Base-by-base conservation (phyloP, 92 coral and sea anemone species). In the Palythoa heliodiscus region DNA sequence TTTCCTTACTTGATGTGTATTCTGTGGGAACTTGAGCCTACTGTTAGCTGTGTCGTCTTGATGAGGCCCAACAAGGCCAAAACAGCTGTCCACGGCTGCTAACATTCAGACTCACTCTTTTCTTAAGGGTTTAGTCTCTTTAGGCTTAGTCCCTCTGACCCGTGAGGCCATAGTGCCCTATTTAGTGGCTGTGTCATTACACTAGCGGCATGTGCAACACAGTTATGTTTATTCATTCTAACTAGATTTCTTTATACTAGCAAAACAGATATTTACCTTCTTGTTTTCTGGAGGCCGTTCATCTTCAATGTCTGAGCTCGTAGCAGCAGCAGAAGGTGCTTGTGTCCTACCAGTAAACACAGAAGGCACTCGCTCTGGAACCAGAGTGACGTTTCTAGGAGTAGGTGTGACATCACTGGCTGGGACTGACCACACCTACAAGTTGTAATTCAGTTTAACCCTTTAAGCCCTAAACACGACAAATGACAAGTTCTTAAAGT, bases 341-440 rank as follows among this genome's bases (percentile, higher is more conserved):
- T 82, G 85, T 20, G 81, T 88, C 60, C 86, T 88, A 24, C 82
- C 87, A 52, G 71, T 89, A 73, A 86, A 95, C 61, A 89, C 86
- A 52, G 93, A 86, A 3, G 97, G 88, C 50, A 90, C 91, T 48
- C 99, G 91, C 77, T 76, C 93, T 77, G 94, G 98, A 2, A 75
- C 87, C 53, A 97, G 82, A n/a, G 90, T 91, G 40, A 78, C 92
- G 11, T 87, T 94, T 73, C 99, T 86, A 8, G 94, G 52, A 2
- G 90, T 89, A 77, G 86, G 77, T 70, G 70, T 85, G 35, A 90
- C 93, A 7, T 82, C 87, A 58, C 94, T 86, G 20, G 85, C 70
- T 54, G 89, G 95, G 48, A 87, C 69, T 24, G 99, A 91, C 99
- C 99, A 97, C 70, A 84, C 83, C 98, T 94, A 24, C 68, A 75